Evolutionary conservation across 2,797 vertebrate species (phyloP).

Genomic region (Lepilemur septentrionalis): DNA sequence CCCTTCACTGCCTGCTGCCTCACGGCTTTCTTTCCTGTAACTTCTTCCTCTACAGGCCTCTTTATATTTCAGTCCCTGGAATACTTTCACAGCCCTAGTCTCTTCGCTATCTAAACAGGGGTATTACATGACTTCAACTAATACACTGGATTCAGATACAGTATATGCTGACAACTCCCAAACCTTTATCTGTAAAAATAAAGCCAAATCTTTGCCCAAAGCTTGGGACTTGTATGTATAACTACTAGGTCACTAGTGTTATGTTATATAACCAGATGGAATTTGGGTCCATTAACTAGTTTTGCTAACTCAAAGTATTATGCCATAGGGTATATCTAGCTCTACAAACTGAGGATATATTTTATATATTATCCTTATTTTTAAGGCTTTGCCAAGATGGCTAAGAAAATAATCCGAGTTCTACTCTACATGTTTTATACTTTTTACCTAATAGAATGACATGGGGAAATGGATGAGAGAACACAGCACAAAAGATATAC

Average conservation of each 20-base stretch:
- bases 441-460: background rate
- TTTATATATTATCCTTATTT: background rate
- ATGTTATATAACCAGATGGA: background rate
- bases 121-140: background rate
- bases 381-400: background rate
- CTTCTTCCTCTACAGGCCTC: background rate
- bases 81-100: background rate
- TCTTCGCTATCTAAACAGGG: background rate
- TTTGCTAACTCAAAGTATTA: background rate
- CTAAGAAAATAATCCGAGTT: background rate
- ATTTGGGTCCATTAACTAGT: background rate
- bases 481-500: background rate
- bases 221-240: background rate
- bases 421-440: background rate
- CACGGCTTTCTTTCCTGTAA: background rate
- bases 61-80: fast-evolving
- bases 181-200: background rate
- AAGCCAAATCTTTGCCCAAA: background rate
- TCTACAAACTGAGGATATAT: background rate
- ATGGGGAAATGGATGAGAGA: background rate
- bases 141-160: background rate
- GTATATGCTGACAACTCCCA: background rate
- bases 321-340: too few species aligned
- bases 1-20: fast-evolving
- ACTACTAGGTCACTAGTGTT: background rate